A percentile compares a stretch with the other conserved stretches of the same genome.
phyloP scores from a whole-genome alignment of 2,113 vertebrate species.

The Boleophthalmus pectinirostris region DNA sequence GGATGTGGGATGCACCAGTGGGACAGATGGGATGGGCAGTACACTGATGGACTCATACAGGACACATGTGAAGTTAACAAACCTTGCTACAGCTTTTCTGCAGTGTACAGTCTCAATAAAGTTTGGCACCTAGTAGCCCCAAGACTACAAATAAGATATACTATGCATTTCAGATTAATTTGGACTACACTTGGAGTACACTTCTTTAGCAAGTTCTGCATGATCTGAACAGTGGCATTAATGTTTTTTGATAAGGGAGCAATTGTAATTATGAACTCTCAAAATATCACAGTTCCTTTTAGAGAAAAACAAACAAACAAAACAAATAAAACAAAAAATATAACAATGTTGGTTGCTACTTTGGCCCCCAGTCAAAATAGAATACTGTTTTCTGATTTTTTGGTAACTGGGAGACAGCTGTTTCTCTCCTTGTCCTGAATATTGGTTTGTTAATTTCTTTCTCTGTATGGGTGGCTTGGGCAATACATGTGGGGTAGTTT shows the following conservation, averaged over 20 bases:
- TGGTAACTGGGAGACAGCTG: neutral
- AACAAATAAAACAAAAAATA: neutral
- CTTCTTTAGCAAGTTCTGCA: too few relatives aligned
- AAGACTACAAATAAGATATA: too few relatives aligned
- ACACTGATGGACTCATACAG: slow-evolving; percentile 27
- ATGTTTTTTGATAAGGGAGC: too few relatives aligned
- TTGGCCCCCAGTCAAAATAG: neutral
- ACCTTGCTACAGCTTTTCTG: neutral
- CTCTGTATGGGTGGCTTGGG: slow-evolving; percentile 37
- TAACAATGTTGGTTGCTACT: neutral
- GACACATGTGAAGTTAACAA: slow-evolving; percentile 43
- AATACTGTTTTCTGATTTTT: neutral
- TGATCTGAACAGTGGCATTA: too few relatives aligned
- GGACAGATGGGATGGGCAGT: slow-evolving; percentile 24
- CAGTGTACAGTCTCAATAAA: neutral
- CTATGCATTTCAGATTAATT: too few relatives aligned
- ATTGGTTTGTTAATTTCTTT: slow-evolving; percentile 52
- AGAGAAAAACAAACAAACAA: too few relatives aligned
- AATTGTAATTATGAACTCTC: too few relatives aligned
- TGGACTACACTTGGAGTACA: too few relatives aligned
- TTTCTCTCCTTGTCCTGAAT: slow-evolving; percentile 30
- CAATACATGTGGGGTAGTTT: slow-evolving; percentile 58
- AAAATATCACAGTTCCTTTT: too few relatives aligned
- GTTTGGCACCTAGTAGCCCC: neutral
- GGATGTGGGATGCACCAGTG: slow-evolving; percentile 49